phyloP scores from a whole-genome alignment of 2,113 vertebrate genomes.

The Chaetops frenatus region DNA sequence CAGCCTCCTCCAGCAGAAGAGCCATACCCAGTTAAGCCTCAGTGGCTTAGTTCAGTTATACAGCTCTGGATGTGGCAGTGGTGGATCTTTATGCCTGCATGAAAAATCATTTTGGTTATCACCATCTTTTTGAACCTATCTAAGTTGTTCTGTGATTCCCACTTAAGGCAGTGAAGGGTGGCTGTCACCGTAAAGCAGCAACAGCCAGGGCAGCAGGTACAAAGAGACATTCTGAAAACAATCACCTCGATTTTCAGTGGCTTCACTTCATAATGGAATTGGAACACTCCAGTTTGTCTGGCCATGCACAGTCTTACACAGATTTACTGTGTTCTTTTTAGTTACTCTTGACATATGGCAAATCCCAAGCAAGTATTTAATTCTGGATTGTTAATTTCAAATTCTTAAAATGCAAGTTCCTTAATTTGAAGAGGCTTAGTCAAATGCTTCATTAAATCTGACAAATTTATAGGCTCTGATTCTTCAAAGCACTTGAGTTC shows the following conservation, averaged over 20 bases:
- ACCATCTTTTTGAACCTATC: background rate
- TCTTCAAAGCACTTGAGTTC: background rate
- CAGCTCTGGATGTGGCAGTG: background rate
- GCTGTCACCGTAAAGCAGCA: background rate
- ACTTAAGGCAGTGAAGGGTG: fast-evolving
- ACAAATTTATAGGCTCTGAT: background rate
- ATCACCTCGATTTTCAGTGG: background rate
- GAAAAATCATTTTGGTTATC: background rate
- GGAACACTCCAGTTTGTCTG: background rate
- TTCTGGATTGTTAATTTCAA: background rate
- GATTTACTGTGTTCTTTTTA: background rate
- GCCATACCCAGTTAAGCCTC: background rate
- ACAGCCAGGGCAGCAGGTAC: fast-evolving
- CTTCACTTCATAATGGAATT: background rate
- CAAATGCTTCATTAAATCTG: background rate
- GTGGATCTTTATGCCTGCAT: background rate
- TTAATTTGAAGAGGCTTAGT: background rate
- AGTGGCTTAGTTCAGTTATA: background rate
- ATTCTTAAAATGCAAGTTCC: background rate
- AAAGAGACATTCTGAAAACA: background rate
- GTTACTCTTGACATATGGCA: background rate
- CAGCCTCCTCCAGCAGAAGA: background rate
- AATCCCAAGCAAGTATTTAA: background rate
- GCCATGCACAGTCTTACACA: background rate
- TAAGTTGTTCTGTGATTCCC: background rate